phyloP scores from a whole-genome alignment of 2,888 invertebrate species.

The Prenolepis imparis region DNA sequence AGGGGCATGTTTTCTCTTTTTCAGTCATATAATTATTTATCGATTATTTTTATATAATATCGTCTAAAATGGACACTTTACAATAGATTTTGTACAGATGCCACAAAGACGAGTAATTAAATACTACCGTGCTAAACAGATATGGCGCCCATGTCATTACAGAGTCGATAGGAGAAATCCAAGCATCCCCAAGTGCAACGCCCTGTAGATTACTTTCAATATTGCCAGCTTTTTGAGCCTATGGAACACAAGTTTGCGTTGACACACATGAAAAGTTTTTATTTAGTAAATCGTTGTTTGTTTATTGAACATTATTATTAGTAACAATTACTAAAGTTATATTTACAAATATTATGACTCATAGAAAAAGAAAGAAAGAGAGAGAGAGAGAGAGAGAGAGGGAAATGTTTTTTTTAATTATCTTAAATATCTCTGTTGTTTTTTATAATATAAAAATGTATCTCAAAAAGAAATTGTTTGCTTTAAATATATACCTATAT shows the following conservation, averaged over 20 bases:
- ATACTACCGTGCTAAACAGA: conserved; percentile 89
- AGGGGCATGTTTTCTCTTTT: not conserved
- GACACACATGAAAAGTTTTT: not conserved
- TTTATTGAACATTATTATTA: not conserved
- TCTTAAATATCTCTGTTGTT: not conserved
- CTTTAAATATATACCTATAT: not conserved
- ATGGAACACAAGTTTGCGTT: conserved; percentile 59
- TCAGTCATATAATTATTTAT: not conserved
- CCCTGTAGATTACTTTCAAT: conserved; percentile 92
- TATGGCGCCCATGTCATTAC: conserved; percentile 94
- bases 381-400: no score
- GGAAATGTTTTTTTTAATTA: not conserved
- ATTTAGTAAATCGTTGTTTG: not conserved
- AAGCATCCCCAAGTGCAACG: conserved; percentile 94
- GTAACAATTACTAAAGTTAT: not conserved
- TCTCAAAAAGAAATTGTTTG: not conserved
- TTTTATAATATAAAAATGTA: not conserved
- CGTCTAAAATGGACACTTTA: not conserved
- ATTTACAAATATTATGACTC: not conserved
- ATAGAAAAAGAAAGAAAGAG: no score
- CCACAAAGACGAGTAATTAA: not conserved
- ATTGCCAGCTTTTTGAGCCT: conserved; percentile 89
- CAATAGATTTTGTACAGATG: not conserved
- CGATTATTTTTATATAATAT: not conserved
- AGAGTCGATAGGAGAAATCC: conserved; percentile 95